Base-by-base conservation (phyloP, 2,888 invertebrate genomes). In the Caenorhabditis doughertyi region DNA sequence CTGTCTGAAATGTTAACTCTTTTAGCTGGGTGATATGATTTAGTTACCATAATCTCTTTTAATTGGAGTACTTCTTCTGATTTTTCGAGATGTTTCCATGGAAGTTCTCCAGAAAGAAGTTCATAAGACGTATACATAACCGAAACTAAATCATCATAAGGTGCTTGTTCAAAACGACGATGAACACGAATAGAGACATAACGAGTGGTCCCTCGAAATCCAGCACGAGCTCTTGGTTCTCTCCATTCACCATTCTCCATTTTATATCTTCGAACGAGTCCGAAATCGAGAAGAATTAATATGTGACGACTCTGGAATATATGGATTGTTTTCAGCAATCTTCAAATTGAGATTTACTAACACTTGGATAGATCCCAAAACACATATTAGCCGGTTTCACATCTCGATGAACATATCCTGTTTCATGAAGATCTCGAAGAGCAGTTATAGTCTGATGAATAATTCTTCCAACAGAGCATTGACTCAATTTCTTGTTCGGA, bases 331-430 rank as follows among this genome's bases (percentile, higher is more conserved):
- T 18, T 47, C 18, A 16, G 42, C n/a, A n/a, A n/a, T n/a, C n/a
- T n/a, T n/a, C n/a, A n/a, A n/a, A n/a, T n/a, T n/a, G 35, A 35
- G 18, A 1, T 51, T n/a, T 3, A 13, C 55, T 73, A 35, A 88
- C 84, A 23, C 79, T 60, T 8, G 76, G 74, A 55, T 79, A 84
- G 11, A 89, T 62, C 27, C 89, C 89, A 55, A 89, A 88, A 44
- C 88, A 88, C 87, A 89, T 87, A 79, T 90, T 90, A 2, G 85
- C 87, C 16, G 90, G 90, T 76, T 85, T 85, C 29, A 85, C 84
- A 55, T 85, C 86, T 51, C 85, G 55, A 74, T 90, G 90, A 2
- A 90, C 74, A 58, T 83, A 90, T 39, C 89, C 88, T 18, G 74
- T 70, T 7, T 83, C 71, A 82, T 90, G 90, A 11, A 90, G 65